Percentiles rank a stretch among this genome's conserved stretches.
Evolutionary conservation across 2,797 vertebrate species (phyloP).

Genomic region (Phrynocephalus vlangalii): DNA sequence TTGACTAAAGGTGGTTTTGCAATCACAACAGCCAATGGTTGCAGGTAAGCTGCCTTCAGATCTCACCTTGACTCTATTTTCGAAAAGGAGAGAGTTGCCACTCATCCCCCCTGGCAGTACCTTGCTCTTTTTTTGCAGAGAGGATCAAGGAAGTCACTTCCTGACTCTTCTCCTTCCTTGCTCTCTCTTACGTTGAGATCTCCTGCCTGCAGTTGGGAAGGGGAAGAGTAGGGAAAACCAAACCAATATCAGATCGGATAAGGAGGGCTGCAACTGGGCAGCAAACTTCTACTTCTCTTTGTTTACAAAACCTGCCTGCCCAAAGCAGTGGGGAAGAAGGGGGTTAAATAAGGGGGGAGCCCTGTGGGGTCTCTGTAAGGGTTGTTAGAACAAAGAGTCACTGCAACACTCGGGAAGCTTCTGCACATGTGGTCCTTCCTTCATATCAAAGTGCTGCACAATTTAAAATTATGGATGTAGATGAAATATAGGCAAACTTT

Average conservation of each 20-base stretch:
- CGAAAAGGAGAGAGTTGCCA: neutral
- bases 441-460: too few relatives aligned
- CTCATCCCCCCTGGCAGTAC: slow-evolving; percentile 11
- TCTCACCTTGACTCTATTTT: neutral
- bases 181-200: slow-evolving; percentile 5
- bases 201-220: slow-evolving; percentile 8
- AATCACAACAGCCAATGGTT: neutral
- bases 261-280: neutral
- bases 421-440: neutral
- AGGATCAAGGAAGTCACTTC: slow-evolving; percentile 10
- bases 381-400: neutral
- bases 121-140: slow-evolving; percentile 22
- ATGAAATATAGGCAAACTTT: too few relatives aligned
- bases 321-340: neutral
- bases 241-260: neutral
- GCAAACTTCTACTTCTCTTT: neutral
- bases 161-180: slow-evolving; percentile 10
- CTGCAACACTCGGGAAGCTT: neutral
- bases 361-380: neutral
- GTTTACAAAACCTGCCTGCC: neutral
- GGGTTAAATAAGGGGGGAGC: too few relatives aligned
- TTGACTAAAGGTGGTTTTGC: neutral
- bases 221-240: slow-evolving; percentile 10
- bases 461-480: too few relatives aligned
- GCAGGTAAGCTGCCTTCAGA: neutral